phyloP scores from a whole-genome alignment of 2,797 vertebrate species.

The Hippopotamyrus pictus region DNA sequence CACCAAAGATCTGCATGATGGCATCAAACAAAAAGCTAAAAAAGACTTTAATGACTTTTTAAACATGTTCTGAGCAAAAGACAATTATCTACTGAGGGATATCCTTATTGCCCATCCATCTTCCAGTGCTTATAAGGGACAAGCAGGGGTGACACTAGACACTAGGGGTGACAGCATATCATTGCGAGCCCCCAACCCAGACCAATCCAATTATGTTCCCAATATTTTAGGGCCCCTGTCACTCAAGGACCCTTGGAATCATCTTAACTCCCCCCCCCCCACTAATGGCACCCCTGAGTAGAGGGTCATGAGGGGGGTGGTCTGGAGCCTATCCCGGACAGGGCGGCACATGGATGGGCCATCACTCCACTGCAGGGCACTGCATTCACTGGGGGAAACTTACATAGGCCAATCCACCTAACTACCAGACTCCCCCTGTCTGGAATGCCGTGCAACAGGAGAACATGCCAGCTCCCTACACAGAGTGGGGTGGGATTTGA shows the following conservation, averaged over 20 bases:
- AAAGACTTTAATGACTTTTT: neutral
- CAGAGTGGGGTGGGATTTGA: neutral
- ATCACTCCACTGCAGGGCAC: neutral
- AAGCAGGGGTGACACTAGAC: neutral
- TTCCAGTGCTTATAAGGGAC: neutral
- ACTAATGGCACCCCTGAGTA: neutral
- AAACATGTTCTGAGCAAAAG: neutral
- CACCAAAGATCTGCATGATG: slow-evolving; percentile 36
- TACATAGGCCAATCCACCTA: neutral
- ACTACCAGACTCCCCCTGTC: neutral
- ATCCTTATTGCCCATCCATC: neutral
- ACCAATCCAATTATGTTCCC: neutral
- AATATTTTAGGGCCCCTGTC: neutral
- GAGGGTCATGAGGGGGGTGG: neutral
- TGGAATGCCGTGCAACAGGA: neutral
- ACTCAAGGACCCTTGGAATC: neutral
- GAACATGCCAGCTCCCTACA: neutral
- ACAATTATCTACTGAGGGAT: neutral
- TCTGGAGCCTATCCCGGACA: neutral
- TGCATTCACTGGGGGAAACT: neutral
- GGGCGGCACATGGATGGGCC: neutral
- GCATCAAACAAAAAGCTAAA: neutral
- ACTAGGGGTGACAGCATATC: neutral
- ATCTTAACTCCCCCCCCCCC: neutral
- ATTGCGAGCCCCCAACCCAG: neutral